Base-by-base conservation (phyloP, 1,140 invertebrate genomes). In the Pseudomyrmex pallidus region DNA sequence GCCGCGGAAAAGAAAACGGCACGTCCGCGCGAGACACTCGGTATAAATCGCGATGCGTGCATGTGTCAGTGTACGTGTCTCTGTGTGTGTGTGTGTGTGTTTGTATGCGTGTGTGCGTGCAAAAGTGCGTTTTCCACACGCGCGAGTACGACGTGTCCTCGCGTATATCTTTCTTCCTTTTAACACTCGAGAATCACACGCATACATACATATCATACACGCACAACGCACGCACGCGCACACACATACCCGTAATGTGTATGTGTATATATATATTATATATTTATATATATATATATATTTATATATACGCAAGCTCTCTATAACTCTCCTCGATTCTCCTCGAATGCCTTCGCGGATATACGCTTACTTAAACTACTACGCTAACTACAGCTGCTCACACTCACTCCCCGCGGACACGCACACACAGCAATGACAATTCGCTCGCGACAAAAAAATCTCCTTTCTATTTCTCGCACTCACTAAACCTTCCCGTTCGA, bases 171-270 rank as follows among this genome's bases (percentile, higher is more conserved):
- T 89, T 25, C 78, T 72, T 82, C 64, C 74, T 64, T 52, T 54
- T 86, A 84, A 87, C 90, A 92, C 68, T 85, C 88, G 83, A 90
- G 85, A 92, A 52, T 90, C 91, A 91, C 86, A 89, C 87, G 62
- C 87, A 86, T 78, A 57, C 67, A 7, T 67, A 54, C 67, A 46
- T 78, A n/a, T 13, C 50, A 52, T 52, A 3, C 13, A 52, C 50
- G 50, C 50, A 52, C 50, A 35, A 35, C 35, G 35, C 35, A 35
- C 35, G 35, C 35, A 35, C 35, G 35, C 35, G 35, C 35, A 35
- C 35, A 35, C 35, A 35, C 35, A 35, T 35, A 35, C 7, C 35
- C 35, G 35, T 35, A 35, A 35, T 35, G 35, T 25, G 25, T 25
- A 4, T 25, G 2, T 25, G 2, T 35, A 35, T 35, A 35, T 35